Conservation (phyloP, 2,888 invertebrate genomes). For the Gibbula magus region DNA sequence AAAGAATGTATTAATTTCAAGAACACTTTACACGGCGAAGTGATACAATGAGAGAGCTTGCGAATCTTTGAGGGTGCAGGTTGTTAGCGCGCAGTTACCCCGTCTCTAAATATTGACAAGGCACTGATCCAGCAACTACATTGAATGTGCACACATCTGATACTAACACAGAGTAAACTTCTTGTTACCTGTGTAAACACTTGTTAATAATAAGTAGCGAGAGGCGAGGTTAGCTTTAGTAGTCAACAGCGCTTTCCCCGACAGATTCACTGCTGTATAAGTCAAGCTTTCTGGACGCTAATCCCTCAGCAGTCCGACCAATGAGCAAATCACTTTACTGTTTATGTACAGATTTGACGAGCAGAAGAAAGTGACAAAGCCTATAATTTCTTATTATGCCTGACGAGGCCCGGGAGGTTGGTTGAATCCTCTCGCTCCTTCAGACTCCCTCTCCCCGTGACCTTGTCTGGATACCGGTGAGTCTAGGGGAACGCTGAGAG, state of each 20-base stretch:
- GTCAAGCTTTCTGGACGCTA: background rate
- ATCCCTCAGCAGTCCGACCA: background rate
- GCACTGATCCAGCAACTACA: background rate
- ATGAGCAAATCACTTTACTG: background rate
- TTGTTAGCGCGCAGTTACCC: background rate
- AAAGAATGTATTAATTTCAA: background rate
- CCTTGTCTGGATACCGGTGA: background rate
- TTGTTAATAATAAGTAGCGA: background rate
- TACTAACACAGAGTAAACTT: background rate
- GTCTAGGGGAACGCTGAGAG: background rate
- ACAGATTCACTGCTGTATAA: background rate
- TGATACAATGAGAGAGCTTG: background rate
- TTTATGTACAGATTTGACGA: slow-evolving; percentile 10
- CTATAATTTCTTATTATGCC: slow-evolving; percentile 2
- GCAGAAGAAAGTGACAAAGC: slow-evolving; percentile 7
- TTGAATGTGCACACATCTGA: background rate
- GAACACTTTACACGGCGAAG: background rate
- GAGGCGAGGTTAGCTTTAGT: background rate
- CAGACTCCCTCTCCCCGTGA: background rate
- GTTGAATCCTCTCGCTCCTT: background rate
- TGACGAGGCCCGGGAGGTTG: background rate
- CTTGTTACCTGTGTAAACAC: background rate
- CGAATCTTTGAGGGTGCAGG: background rate
- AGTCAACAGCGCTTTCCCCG: background rate
- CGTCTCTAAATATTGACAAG: background rate